These are phyloP conservation scores for Drosophila borealis DNA, from an alignment of 2,888 invertebrate species.

Conservation along the genomic window DNA sequence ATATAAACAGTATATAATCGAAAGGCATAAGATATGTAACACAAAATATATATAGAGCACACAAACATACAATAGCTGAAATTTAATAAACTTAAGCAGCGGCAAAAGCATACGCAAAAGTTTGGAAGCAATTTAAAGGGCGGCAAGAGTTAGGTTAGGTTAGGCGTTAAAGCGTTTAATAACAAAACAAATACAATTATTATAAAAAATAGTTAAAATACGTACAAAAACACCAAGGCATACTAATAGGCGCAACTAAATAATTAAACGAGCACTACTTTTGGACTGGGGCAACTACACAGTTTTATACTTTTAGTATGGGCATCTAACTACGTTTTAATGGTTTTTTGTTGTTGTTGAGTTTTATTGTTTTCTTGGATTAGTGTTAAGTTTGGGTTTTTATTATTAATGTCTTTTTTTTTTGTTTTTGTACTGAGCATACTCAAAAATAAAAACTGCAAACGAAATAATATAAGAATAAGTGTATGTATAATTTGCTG, in stretches of 20 bases:
- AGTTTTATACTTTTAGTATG: conserved; percentile 62
- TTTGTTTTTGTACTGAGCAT: conserved; percentile 26
- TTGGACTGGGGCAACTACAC: conserved; percentile 54
- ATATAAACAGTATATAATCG: conserved; percentile 45
- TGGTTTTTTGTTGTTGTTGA: conserved; percentile 46
- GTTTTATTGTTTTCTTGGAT: conserved; percentile 47
- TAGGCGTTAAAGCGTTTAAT: conserved; percentile 55
- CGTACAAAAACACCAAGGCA: conserved; percentile 55
- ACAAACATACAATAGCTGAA: conserved; percentile 84
- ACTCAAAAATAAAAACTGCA: conserved; percentile 70
- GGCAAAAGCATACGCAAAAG: conserved; percentile 82
- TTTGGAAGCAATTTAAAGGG: conserved; percentile 29
- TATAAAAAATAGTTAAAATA: conserved; percentile 43
- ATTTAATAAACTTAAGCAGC: conserved; percentile 68
- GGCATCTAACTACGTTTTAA: conserved; percentile 71
- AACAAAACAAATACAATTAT: conserved; percentile 41
- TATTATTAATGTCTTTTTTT: conserved; percentile 39
- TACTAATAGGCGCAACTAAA: conserved; percentile 42
- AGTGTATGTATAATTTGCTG: conserved; percentile 65
- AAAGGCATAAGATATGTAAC: conserved; percentile 58
- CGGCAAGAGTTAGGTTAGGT: conserved; percentile 30
- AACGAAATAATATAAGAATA: conserved; percentile 71
- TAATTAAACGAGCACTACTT: conserved; percentile 60
- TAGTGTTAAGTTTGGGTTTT: conserved; percentile 61
- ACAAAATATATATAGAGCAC: conserved; percentile 79